Evolutionary conservation across 2,797 vertebrate genomes (phyloP).

Genomic region (Chiloscyllium punctatum): DNA sequence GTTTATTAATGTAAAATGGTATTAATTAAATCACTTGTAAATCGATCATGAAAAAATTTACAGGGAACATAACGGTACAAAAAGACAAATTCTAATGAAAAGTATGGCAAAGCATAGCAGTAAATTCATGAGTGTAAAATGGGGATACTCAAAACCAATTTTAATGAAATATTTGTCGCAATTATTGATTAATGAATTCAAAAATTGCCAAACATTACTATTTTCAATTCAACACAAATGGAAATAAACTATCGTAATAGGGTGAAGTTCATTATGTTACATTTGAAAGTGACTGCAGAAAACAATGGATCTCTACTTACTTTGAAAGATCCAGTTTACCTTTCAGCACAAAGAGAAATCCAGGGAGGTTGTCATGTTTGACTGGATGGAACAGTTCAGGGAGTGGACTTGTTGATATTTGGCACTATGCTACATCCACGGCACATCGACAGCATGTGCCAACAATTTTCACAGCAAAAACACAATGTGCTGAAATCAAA

Average conservation of each 20-base stretch:
- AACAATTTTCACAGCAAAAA: too few relatives aligned
- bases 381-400: too few relatives aligned
- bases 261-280: not conserved
- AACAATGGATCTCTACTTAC: not conserved
- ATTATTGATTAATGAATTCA: not conserved
- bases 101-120: not conserved
- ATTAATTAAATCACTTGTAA: slow-evolving; percentile 35
- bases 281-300: not conserved
- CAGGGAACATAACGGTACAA: not conserved
- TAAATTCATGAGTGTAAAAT: not conserved
- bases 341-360: too few relatives aligned
- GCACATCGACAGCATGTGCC: too few relatives aligned
- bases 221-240: not conserved
- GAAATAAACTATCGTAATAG: not conserved
- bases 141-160: not conserved
- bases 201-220: not conserved
- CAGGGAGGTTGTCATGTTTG: too few relatives aligned
- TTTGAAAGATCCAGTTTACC: not conserved
- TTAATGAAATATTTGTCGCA: not conserved
- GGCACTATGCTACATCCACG: too few relatives aligned
- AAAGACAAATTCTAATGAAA: not conserved
- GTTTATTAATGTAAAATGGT: slow-evolving; percentile 18
- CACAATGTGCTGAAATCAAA: too few relatives aligned
- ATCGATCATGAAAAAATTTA: slow-evolving; percentile 30
- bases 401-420: too few relatives aligned